These are phyloP conservation scores for Acanthurus lineatus DNA, from an alignment of 2,797 vertebrate genomes.

Conservation along the genomic window DNA sequence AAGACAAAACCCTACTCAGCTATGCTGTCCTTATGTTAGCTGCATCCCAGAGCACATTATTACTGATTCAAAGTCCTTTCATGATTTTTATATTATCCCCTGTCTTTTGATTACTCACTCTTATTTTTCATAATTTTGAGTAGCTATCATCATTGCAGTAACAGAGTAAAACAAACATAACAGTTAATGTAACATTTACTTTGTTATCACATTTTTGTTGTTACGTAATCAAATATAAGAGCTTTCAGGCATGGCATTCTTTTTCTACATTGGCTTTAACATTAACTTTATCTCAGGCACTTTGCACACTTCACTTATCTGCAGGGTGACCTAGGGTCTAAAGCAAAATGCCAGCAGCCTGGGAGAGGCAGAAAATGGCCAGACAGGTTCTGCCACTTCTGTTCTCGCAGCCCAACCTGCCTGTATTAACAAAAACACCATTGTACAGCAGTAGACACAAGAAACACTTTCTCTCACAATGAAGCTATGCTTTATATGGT, in stretches of 20 bases:
- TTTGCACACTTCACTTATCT: conserved; percentile 25
- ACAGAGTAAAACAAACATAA: not conserved
- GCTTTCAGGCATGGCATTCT: not conserved
- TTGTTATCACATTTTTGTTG: not conserved
- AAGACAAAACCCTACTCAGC: not conserved
- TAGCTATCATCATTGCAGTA: not conserved
- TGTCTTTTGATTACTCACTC: not conserved
- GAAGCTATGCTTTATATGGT: conserved; percentile 3
- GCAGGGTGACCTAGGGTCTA: conserved; percentile 33
- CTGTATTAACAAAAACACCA: conserved; percentile 60
- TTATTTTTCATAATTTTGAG: not conserved
- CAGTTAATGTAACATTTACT: not conserved
- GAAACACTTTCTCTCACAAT: conserved; percentile 7
- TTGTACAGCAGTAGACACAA: conserved; percentile 50
- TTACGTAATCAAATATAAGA: not conserved
- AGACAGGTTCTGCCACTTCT: conserved; percentile 74
- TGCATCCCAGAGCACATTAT: not conserved
- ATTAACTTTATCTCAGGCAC: conserved; percentile 6
- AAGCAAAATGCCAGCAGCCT: conserved; percentile 13
- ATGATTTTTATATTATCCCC: not conserved
- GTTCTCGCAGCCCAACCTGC: conserved; percentile 44
- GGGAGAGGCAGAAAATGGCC: conserved; percentile 23
- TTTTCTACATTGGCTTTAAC: conserved; percentile 8
- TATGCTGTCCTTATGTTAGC: not conserved
- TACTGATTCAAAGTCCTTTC: not conserved